Base-by-base conservation (phyloP, 2,113 vertebrate species). In the Struthio camelus region DNA sequence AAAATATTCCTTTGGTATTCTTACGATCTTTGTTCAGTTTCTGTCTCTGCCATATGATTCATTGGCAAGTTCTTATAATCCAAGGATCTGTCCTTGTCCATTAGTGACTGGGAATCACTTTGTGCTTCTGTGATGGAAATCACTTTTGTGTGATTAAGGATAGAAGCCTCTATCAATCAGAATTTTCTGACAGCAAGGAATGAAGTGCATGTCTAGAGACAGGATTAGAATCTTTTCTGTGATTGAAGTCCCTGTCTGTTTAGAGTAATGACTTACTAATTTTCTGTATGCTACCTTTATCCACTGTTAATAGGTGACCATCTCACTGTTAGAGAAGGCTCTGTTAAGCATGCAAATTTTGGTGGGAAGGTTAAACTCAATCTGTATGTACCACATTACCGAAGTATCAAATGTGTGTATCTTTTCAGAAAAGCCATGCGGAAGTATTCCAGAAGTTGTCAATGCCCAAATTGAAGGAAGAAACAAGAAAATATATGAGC, bases 371-470 rank as follows among this genome's bases (percentile, higher is more conserved):
- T 28, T 65, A 40, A 5, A 44, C 27, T 40, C 11, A 34, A 75
- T 50, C 65, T 67, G 38, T 7, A 12, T 19, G 18, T 48, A 48
- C 46, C 46, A 48, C 46, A 48, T 48, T 46, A 58, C 19, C 30
- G 6, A 61, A 87, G 56, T 28, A 51, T 48, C 28, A 36, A 1
- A 48, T 87, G 64, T 69, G 62, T 82, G 3, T 85, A 12, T 80
- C 75, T 85, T 96, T 94, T 87, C 89, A 97, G 96, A 97, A 89
- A 44, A 53, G 70, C 1, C 38, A 1, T 97, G 96, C 65, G 91
- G 56, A 91, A 76, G 66, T 48, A 12, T 89, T 93, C 95, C 95
- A 65, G 9, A 76, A 72, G 96, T 97, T 65, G 46, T 58, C 66
- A 64, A 94, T 32, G 66, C 95, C 79, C 65, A 51, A 0, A 56